Evolutionary conservation across 2,888 invertebrate species (phyloP).

Genomic region (Caenorhabditis sp.): DNA sequence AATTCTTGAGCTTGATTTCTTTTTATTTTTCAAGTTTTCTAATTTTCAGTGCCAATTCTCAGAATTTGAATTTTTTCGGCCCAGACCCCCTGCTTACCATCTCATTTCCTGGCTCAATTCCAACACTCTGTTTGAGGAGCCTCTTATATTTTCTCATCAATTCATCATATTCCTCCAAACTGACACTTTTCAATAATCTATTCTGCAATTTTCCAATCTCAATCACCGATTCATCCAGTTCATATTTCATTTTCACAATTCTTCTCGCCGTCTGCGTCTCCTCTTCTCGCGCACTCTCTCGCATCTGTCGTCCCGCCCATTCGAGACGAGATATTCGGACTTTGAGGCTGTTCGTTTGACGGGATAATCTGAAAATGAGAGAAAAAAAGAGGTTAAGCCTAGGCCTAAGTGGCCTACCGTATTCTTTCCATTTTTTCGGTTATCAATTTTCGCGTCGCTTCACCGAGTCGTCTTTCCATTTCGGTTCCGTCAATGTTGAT

Average conservation of each 20-base stretch:
- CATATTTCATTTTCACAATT: conserved; percentile 22
- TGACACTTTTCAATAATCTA: conserved; percentile 56
- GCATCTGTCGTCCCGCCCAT: conserved; percentile 14
- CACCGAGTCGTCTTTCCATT: conserved; percentile 63
- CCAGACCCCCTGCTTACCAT: conserved; percentile 2
- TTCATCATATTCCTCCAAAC: conserved; percentile 51
- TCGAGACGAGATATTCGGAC: conserved; percentile 21
- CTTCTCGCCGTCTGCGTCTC: conserved; percentile 8
- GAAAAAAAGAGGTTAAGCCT: too few species aligned
- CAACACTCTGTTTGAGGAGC: conserved; percentile 34
- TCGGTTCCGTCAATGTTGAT: conserved; percentile 56
- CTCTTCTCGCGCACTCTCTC: conserved; percentile 10
- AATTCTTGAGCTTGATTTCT: background rate
- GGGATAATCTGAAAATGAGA: conserved; percentile 18
- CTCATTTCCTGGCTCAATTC: conserved; percentile 22
- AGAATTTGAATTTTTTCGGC: too few species aligned
- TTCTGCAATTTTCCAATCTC: conserved; percentile 64
- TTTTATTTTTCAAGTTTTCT: background rate
- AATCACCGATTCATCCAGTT: conserved; percentile 32
- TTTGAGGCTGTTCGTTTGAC: conserved; percentile 25
- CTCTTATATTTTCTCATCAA: conserved; percentile 48
- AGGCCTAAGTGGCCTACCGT: too few species aligned
- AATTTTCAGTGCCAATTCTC: too few species aligned
- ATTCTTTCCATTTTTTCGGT: conserved; percentile 39
- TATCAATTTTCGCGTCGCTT: conserved; percentile 62